Base-by-base conservation (phyloP, 2,797 vertebrate species). In the Oceanodroma leucorhoa region DNA sequence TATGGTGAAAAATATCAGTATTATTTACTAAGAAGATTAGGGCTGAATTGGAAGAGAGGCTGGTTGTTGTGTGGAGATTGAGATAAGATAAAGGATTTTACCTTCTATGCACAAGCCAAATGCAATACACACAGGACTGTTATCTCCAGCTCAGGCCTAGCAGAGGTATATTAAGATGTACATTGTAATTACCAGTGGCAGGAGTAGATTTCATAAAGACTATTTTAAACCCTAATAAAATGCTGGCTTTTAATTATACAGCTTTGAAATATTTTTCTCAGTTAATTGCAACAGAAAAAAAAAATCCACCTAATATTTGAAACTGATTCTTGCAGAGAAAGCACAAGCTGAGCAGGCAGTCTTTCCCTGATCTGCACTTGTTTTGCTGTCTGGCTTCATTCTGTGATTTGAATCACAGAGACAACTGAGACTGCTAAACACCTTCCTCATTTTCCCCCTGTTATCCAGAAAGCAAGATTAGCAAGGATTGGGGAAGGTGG, bases 11-110 rank as follows among this genome's bases (percentile, higher is more conserved):
- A 99, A 99, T 99, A 99, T 99, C 99, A 98, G 98, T 99, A 99
- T 99, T 99, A 99, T 99, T 99, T 99, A 99, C 99, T 99, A 98
- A 98, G 98, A 98, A 99, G 99, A 99, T 99, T 99, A 99, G 98
- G 98, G 98, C 98, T 98, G 98, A 99, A 99, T 99, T 99, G 99
- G 98, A 98, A 99, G 98, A 99, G 99, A 98, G 99, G 98, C 98
- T 98, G 98, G 99, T 99, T 99, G 99, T 99, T 99, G 98, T 99
- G 98, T 98, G 98, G 98, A 98, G 99, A 99, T 99, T 97, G 97
- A 99, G 99, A 99, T 99, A 99, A 99, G 99, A 99, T 99, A 98
- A 98, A 97, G 97, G 98, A 98, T 98, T 98, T 98, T 98, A 98
- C 98, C 98, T 98, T 98, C 98, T 98, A 98, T 95, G 97, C 96